Evolutionary conservation across 2,113 vertebrate genomes (phyloP), one percentile per base, ranked within the genome.

Genomic region (Corvus cornix): DNA sequence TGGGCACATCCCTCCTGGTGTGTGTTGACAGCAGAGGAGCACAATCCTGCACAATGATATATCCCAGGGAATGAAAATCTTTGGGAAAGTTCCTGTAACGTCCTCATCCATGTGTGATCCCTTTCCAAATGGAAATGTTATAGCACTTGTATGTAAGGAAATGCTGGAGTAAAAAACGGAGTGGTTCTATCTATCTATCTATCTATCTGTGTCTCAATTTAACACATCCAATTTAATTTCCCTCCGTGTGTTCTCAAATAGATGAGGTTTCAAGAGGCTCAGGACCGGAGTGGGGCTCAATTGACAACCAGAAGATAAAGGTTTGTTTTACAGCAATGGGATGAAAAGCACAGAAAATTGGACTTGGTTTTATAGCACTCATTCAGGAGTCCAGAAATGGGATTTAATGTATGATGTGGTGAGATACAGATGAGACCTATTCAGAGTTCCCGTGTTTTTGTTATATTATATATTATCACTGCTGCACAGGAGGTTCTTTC

Each of bases 361-460:
- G 46, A 41, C 81, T 92, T 87, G 39, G 30, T 72, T 96, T 96
- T 94, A 48, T 68, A 83, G 76, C 43, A 33, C 81, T 75, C 41
- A n/a, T 84, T 86, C 75, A 88, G 84, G 85, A 87, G 48, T 82
- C 74, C 85, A 92, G 85, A 79, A 75, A 87, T 87, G 46, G 60
- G 55, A 84, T 92, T 89, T 94, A 49, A 80, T 95, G 66, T 87
- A 39, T n/a, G 83, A 90, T 75, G 76, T 69, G 85, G 24, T 27
- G 52, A 73, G 82, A 60, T 24, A 93, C 51, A 93, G 93, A 93
- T 84, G 82, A 95, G 67, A 73, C 59, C 92, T 84, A 79, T 70
- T 53, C 77, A 78, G 92, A 88, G 73, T 80, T 87, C 30, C 51
- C 1, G 1, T 95, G 72, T 13, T 95, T 90, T 62, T 67, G 84